Base-by-base conservation (phyloP, 2,797 vertebrate species). In the Schizopygopsis pylzovi region DNA sequence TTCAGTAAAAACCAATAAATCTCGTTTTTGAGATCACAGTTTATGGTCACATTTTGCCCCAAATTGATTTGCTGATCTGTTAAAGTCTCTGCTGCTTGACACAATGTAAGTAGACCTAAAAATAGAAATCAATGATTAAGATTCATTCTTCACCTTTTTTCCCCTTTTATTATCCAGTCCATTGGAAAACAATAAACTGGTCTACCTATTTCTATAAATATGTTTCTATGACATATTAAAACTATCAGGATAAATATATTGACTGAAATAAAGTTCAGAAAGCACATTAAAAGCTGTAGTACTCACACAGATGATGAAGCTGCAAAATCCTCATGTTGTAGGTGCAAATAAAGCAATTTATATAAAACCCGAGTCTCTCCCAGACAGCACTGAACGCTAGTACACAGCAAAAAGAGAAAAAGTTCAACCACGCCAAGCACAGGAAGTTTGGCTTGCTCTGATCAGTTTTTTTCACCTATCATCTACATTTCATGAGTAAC, bases 41-140 rank as follows among this genome's bases (percentile, higher is more conserved):
- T 72, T 82, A 82, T 22, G 2, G 49, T 82, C n/a, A 73, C 54
- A 41, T 82, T 72, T 28, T 33, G 2, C 37, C 39, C 81, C 49
- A 72, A 52, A 59, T 25, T 4, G 41, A 18, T 67, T 41, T 54
- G 81, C 3, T 70, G 22, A 25, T 15, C 9, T 25, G 52, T 59
- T 56, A 61, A 28, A 59, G 67, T n/a, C 18, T 10, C 13, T 39
- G 13, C 37, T 2, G 67, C 16, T 61, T 15, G 7, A 82, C 8
- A n/a, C 68, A 52, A 72, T 1, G 33, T 43, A 22, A 82, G 37
- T 1, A 82, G 70, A 82, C 12, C 80, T 82, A 49, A 41, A 41
- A 41, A 41, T 6, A 47, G 25, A 13, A 1, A 20, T 7, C 12
- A 47, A 3, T 13, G 12, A 47, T 33, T 33, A n/a, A 12, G 39